These are phyloP conservation scores for Dynastes tityus DNA, from an alignment of 2,888 invertebrate species.

Conservation along the genomic window DNA sequence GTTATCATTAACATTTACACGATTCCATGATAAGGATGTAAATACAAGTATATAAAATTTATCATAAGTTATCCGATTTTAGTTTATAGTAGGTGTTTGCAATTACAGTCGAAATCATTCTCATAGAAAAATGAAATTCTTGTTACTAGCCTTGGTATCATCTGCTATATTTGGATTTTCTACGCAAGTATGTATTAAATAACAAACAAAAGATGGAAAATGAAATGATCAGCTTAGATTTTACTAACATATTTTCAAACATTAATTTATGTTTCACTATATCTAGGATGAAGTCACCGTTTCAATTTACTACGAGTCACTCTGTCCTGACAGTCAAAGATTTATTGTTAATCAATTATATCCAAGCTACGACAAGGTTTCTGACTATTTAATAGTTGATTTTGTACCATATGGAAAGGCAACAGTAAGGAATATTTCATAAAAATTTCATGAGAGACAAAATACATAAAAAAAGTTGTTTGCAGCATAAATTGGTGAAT, in stretches of 20 bases:
- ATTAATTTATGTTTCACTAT: neutral
- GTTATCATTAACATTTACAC: neutral
- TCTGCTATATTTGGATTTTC: constrained; percentile 26
- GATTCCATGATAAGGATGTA: neutral
- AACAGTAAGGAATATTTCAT: constrained; percentile 62
- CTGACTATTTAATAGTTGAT: constrained; percentile 56
- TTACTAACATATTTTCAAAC: too few relatives aligned
- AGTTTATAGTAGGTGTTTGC: neutral
- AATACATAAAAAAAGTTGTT: neutral
- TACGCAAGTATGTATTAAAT: constrained; percentile 34
- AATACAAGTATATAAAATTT: neutral
- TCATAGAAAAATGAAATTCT: neutral
- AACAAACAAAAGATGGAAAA: neutral
- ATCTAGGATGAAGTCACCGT: constrained; percentile 64
- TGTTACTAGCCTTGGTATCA: neutral
- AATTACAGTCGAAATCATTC: neutral
- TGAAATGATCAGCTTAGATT: too few relatives aligned
- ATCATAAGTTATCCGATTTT: neutral
- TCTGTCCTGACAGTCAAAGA: constrained; percentile 82
- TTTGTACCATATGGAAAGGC: constrained; percentile 74
- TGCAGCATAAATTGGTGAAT: constrained; percentile 46
- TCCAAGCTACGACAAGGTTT: constrained; percentile 66
- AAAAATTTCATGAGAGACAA: neutral
- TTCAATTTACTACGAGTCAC: constrained; percentile 82
- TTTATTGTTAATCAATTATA: constrained; percentile 81